Evolutionary conservation across 2,797 vertebrate genomes (phyloP), one percentile per base, ranked within the genome.

Genomic region (Chelmon rostratus): DNA sequence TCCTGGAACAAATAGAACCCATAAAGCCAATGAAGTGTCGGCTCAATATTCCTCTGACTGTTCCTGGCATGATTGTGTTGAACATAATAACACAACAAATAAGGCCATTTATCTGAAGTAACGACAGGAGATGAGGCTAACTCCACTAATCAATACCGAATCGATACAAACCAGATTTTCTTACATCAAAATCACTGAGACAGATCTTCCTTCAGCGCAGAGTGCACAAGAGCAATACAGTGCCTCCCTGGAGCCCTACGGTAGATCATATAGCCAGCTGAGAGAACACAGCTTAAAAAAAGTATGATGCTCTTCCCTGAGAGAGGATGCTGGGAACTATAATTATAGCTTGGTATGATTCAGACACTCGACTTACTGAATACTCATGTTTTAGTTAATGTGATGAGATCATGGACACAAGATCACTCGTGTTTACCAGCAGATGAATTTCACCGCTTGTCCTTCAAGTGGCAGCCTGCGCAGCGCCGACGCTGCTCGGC

Each of bases 1-100:
- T 93, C 88, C 80, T 68, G 89, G 85, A 92, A 93, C 91, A 93
- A 93, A 94, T 83, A 80, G 83, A 91, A 84, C 38, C 86, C 88
- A 92, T 83, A 74, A 91, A 91, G 90, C 91, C 92, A 91, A 92
- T 92, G 92, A 95, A 90, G 90, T 93, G 94, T 91, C 83, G 88
- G 93, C 76, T 93, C 93, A 93, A 93, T 94, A 94, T 90, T 88
- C 87, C 90, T 91, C 87, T 88, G 91, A 92, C 89, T 89, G 87
- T 91, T 90, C 88, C 89, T 85, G 91, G 91, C 90, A 89, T 93
- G 92, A 94, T 94, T 94, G 93, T 93, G 92, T 93, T 93, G 93
- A 94, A 94, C 94, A 93, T 94, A 93, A 94, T 94, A 94, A 94
- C 93, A 92, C 92, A 94, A 94, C 94, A 93, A 94, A 94, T 94